A percentile compares a stretch with the other conserved stretches of the same genome.
phyloP scores from a whole-genome alignment of 2,888 invertebrate genomes.

The Mythimna impura region DNA sequence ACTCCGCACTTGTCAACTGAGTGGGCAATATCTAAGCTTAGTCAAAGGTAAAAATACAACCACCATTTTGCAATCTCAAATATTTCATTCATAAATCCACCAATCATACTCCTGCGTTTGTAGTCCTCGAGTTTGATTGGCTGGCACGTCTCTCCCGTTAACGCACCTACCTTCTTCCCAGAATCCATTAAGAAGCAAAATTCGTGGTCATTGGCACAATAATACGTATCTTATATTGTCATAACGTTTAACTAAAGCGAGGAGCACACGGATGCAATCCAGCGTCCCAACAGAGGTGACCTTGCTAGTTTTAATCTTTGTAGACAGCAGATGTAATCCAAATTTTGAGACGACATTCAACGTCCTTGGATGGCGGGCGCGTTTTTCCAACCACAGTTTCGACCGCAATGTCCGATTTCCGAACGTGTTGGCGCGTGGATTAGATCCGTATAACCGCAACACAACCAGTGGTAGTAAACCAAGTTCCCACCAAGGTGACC shows the following conservation, averaged over 20 bases:
- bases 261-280: too few species aligned
- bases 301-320: too few species aligned
- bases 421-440: too few species aligned
- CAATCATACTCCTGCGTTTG: not conserved
- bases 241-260: constrained; percentile 8
- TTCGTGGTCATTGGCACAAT: not conserved
- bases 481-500: too few species aligned
- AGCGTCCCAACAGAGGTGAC: too few species aligned
- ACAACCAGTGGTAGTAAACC: too few species aligned
- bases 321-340: too few species aligned
- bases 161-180: not conserved
- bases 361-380: too few species aligned
- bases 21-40: not conserved
- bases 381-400: too few species aligned
- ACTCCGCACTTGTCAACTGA: not conserved
- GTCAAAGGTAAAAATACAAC: not conserved
- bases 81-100: not conserved
- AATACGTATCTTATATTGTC: not conserved
- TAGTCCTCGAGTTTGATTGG: not conserved
- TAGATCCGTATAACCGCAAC: too few species aligned
- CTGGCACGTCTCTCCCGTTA: not conserved
- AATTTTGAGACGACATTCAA: too few species aligned
- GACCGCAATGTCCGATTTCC: too few species aligned
- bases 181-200: not conserved
- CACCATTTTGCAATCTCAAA: not conserved